phyloP scores from a whole-genome alignment of 2,113 vertebrate species.

The Oncorhynchus masou region DNA sequence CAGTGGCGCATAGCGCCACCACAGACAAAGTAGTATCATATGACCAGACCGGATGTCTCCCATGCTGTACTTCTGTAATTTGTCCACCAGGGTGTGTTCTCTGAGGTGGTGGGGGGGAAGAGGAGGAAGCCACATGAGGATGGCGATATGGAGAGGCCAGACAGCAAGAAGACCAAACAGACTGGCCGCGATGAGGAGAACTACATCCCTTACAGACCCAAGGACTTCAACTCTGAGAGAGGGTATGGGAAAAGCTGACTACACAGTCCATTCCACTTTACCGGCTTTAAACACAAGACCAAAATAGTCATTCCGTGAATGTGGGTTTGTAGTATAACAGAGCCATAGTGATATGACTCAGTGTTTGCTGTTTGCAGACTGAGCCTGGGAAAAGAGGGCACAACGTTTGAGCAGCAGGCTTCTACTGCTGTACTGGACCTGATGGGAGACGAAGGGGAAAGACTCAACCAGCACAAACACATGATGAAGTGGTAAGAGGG shows the following conservation, averaged over 20 bases:
- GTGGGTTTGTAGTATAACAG: not conserved
- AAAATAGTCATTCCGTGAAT: not conserved
- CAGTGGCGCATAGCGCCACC: no score
- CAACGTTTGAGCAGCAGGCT: conserved; percentile 86
- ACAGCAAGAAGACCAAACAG: conserved; percentile 61
- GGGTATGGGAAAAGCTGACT: conserved; percentile 72
- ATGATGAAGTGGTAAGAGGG: conserved; percentile 81
- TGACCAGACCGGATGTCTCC: not conserved
- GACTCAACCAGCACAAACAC: conserved; percentile 76
- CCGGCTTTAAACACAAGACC: not conserved
- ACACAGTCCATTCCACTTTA: not conserved
- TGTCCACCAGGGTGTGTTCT: conserved; percentile 80
- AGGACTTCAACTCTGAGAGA: conserved; percentile 90
- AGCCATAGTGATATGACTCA: not conserved
- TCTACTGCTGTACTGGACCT: conserved; percentile 86
- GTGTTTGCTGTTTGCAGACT: conserved; percentile 69
- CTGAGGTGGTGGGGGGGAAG: conserved; percentile 76
- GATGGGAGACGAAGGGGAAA: conserved; percentile 82
- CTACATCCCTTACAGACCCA: conserved; percentile 90
- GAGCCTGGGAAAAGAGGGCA: conserved; percentile 72
- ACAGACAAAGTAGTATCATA: no score
- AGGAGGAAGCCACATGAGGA: conserved; percentile 51
- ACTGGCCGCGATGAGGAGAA: conserved; percentile 74
- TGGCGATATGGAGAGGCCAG: not conserved
- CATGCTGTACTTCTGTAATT: not conserved